Evolutionary conservation across 1,140 invertebrate genomes (phyloP).

Genomic region (Lepidurus apus): DNA sequence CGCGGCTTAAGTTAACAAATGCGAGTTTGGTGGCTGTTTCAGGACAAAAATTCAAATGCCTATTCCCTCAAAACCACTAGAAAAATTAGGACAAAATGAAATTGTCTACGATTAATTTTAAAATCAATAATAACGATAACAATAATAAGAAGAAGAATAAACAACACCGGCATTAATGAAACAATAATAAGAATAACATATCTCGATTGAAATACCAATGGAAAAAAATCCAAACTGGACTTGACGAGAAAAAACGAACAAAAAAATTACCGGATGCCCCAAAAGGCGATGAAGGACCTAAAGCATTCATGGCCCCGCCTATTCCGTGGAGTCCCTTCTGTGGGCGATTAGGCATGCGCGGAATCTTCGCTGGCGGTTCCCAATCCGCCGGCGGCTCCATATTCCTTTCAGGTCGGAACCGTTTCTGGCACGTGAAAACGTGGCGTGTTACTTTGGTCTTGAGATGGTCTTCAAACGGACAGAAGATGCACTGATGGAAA

Average conservation of each 20-base stretch:
- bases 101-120: background rate
- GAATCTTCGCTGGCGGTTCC: conserved; percentile 88
- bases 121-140: background rate
- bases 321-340: background rate
- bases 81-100: background rate
- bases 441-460: conserved; percentile 88
- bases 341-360: conserved; percentile 57
- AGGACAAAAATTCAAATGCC: background rate
- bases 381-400: conserved; percentile 76
- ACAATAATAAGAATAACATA: conserved; percentile 19
- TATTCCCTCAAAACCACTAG: background rate
- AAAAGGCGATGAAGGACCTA: background rate
- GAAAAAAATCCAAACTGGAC: background rate
- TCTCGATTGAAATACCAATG: background rate
- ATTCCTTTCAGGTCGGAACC: conserved; percentile 80
- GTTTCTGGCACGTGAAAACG: conserved; percentile 79
- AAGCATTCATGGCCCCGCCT: background rate
- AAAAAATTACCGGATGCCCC: background rate
- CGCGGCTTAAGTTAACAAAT: background rate
- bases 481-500: conserved; percentile 87
- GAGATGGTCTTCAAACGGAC: conserved; percentile 89
- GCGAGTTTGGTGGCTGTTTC: conserved; percentile 49
- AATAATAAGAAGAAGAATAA: background rate
- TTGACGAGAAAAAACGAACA: background rate
- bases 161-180: background rate